Conservation (phyloP, 2,888 invertebrate genomes). For the Deroplatys truncata region DNA sequence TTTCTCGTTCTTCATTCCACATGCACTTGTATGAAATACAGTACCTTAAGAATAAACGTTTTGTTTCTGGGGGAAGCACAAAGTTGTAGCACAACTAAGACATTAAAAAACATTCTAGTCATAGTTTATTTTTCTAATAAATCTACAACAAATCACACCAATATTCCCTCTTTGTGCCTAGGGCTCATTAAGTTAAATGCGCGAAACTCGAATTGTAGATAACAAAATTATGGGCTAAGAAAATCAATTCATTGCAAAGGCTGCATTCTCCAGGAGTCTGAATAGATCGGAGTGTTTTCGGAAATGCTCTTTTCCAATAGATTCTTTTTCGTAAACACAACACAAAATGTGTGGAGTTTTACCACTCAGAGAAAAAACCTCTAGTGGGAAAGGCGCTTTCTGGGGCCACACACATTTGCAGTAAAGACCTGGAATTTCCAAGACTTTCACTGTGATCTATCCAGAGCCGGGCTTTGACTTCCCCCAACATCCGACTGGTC, state of each 20-base stretch:
- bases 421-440: constrained; percentile 22
- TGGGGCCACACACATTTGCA: constrained; percentile 35
- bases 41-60: background rate
- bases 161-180: background rate
- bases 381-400: constrained; percentile 33
- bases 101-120: background rate
- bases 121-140: background rate
- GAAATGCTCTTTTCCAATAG: constrained; percentile 82
- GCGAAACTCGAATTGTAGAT: background rate
- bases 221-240: background rate
- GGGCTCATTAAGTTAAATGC: background rate
- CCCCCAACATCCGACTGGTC: background rate
- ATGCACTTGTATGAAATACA: constrained; percentile 18
- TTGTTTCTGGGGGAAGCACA: background rate
- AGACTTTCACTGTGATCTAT: constrained; percentile 23
- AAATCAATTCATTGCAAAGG: background rate
- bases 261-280: constrained; percentile 19
- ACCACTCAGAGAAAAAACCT: constrained; percentile 31
- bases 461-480: constrained; percentile 24
- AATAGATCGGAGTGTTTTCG: constrained; percentile 74
- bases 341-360: constrained; percentile 62
- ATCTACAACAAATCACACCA: background rate
- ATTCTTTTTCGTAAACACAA: constrained; percentile 82
- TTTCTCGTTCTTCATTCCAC: background rate
- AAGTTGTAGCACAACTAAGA: background rate